Evolutionary conservation across 2,113 vertebrate genomes (phyloP).

Genomic region (Lepidothrix coronata): DNA sequence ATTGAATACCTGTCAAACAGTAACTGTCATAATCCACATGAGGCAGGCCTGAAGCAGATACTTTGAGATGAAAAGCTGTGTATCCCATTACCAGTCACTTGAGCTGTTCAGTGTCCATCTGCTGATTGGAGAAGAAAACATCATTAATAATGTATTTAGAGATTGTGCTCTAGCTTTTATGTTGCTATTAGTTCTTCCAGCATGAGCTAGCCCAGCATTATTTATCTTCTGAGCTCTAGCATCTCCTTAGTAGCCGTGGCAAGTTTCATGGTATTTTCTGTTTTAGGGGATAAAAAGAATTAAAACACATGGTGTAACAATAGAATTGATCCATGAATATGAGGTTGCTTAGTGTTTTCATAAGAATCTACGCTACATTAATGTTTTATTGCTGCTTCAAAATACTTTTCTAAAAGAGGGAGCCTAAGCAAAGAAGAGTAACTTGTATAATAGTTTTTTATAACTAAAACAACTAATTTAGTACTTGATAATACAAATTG

Average conservation of each 20-base stretch:
- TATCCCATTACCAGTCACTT: slow-evolving; percentile 39
- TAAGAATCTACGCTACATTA: neutral
- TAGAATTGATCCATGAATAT: neutral
- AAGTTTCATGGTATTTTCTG: neutral
- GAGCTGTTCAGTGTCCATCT: neutral
- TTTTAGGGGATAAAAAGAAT: neutral
- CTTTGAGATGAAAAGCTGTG: neutral
- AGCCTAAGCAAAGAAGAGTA: neutral
- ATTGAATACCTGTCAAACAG: neutral
- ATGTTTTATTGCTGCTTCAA: neutral
- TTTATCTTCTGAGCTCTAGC: neutral
- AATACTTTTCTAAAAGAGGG: neutral
- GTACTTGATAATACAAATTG: neutral
- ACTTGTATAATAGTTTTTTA: neutral
- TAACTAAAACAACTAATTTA: neutral
- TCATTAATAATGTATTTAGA: slow-evolving; percentile 44
- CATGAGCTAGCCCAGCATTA: neutral
- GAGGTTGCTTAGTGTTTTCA: neutral
- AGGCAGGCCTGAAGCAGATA: neutral
- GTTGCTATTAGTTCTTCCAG: neutral
- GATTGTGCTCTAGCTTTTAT: slow-evolving; percentile 11
- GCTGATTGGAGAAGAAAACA: slow-evolving; percentile 31
- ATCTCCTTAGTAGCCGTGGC: neutral
- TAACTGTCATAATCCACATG: neutral
- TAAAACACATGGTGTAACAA: neutral